Conservation (phyloP, 2,113 vertebrate genomes). For the Bubo blakistoni region DNA sequence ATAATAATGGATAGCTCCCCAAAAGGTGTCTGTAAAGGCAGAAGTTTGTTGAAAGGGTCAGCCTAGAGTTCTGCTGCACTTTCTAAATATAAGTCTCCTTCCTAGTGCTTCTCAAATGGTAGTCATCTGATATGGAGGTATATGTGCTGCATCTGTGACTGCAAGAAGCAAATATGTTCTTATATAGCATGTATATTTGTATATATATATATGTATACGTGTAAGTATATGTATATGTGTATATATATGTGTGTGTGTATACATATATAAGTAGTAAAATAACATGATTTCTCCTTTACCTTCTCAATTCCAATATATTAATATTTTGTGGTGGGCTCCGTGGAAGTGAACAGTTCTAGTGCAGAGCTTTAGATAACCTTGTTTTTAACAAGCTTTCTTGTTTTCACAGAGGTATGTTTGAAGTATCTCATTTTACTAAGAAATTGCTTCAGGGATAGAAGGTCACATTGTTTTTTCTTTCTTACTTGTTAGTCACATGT, state of each 20-base stretch:
- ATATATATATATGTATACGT: fast-evolving
- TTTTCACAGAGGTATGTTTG: neutral
- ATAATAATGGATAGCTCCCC: neutral
- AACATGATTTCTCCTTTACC: neutral
- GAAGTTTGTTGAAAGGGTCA: neutral
- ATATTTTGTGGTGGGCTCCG: neutral
- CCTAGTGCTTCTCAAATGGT: neutral
- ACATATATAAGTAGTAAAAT: neutral
- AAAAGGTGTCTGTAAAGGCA: neutral
- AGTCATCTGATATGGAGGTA: neutral
- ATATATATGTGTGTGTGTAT: neutral
- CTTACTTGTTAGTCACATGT: neutral
- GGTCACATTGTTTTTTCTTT: neutral
- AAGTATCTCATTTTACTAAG: slow-evolving; percentile 19
- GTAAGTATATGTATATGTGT: neutral
- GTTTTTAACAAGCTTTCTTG: neutral
- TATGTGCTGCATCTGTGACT: neutral
- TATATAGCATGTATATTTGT: neutral
- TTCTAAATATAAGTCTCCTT: neutral
- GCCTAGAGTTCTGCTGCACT: neutral
- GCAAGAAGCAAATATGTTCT: neutral
- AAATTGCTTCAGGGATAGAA: neutral
- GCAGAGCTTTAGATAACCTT: neutral
- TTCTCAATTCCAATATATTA: neutral
- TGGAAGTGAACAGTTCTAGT: neutral